These are phyloP conservation scores for Bubalus kerabau DNA, from an alignment of 2,113 vertebrate species.

Conservation along the genomic window DNA sequence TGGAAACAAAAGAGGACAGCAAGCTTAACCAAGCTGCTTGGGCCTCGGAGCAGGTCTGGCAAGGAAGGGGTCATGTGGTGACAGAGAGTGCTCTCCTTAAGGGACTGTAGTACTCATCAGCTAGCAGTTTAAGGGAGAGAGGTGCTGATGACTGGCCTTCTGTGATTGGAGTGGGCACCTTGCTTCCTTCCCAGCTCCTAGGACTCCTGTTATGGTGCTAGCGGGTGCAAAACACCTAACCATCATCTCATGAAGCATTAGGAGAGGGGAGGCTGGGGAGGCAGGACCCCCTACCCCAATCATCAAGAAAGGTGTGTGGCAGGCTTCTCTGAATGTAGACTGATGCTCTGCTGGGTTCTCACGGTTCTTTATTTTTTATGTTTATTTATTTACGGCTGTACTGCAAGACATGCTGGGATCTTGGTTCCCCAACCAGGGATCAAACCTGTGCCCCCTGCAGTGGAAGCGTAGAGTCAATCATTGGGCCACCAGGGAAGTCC, in stretches of 20 bases:
- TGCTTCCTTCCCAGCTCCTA: not conserved
- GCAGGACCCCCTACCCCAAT: not conserved
- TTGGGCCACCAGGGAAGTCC: not conserved
- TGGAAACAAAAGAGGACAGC: not conserved
- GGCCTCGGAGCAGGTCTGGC: not conserved
- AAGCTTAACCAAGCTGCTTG: not conserved
- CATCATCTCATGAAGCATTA: not conserved
- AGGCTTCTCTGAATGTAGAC: not conserved
- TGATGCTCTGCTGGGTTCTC: not conserved
- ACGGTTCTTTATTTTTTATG: not conserved
- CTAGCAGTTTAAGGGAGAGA: not conserved
- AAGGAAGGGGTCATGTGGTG: not conserved
- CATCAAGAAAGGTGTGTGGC: not conserved
- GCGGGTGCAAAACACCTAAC: not conserved
- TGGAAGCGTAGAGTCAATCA: not conserved
- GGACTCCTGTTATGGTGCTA: not conserved
- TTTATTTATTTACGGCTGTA: not conserved
- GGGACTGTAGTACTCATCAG: not conserved
- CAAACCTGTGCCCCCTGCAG: not conserved
- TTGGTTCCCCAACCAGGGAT: not conserved
- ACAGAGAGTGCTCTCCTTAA: not conserved
- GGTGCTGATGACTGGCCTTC: not conserved
- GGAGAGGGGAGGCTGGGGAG: not conserved
- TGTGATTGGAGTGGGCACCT: rapidly evolving
- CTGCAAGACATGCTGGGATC: not conserved